Conservation (phyloP, 2,113 vertebrate species). For the Dolichallabes microphthalmus region DNA sequence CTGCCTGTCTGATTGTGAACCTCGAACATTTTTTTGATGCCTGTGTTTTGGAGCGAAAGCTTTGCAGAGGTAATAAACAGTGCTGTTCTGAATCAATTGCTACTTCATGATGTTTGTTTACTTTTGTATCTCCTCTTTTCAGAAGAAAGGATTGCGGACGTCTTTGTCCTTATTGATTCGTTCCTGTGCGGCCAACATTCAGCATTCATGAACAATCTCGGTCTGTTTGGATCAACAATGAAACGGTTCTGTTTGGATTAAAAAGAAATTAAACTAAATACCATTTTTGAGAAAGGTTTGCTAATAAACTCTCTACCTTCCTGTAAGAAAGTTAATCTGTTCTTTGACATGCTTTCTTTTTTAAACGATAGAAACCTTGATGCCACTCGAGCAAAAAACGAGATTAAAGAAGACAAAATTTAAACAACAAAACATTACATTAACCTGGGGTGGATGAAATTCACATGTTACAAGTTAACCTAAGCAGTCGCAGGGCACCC, state of each 20-base stretch:
- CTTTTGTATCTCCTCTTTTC: constrained; percentile 18
- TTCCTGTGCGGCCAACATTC: constrained; percentile 13
- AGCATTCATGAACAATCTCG: constrained; percentile 21
- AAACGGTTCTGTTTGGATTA: constrained; percentile 9
- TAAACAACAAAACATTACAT: neutral
- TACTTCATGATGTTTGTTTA: constrained; percentile 47
- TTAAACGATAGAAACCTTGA: neutral
- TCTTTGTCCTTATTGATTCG: constrained; percentile 37
- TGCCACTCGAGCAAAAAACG: neutral
- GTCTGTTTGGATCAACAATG: constrained; percentile 21
- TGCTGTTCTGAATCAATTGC: constrained; percentile 31
- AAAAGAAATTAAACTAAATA: neutral
- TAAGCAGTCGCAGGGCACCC: neutral
- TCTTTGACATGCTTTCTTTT: neutral
- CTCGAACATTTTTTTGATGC: constrained; percentile 20
- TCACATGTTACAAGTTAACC: neutral
- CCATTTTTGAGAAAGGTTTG: neutral
- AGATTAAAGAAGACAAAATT: neutral
- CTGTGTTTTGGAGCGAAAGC: constrained; percentile 18
- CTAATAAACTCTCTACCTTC: neutral
- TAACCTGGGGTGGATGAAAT: neutral
- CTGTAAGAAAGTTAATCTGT: neutral
- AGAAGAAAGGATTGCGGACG: constrained; percentile 4
- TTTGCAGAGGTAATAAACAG: constrained; percentile 18
- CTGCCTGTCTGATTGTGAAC: constrained; percentile 20